A percentile compares a stretch with the other conserved stretches of the same genome.
These are phyloP conservation scores for Oriolus oriolus DNA, from an alignment of 2,113 vertebrate genomes.

Conservation along the genomic window DNA sequence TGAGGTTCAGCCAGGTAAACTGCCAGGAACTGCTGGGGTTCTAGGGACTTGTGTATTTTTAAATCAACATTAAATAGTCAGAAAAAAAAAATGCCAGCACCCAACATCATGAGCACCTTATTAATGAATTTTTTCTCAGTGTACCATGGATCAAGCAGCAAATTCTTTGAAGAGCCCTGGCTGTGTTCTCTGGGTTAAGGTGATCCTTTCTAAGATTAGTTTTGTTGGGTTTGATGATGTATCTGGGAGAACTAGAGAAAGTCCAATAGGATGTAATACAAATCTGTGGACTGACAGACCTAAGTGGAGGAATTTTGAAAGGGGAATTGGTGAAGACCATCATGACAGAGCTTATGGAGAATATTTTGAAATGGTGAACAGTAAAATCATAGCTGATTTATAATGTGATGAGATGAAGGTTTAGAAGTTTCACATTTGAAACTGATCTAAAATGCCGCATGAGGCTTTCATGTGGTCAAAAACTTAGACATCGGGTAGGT, in stretches of 20 bases:
- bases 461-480: background rate
- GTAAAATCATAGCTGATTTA: background rate
- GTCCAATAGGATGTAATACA: background rate
- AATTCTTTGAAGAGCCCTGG: background rate
- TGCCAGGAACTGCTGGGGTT: background rate
- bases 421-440: background rate
- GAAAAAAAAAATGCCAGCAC: background rate
- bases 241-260: background rate
- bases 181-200: background rate
- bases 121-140: background rate
- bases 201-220: background rate
- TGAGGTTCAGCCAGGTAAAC: background rate
- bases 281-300: background rate
- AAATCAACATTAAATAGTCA: background rate
- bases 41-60: background rate
- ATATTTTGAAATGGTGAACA: background rate
- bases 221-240: background rate
- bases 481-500: background rate
- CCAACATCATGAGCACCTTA: background rate
- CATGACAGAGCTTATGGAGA: background rate
- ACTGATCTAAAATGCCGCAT: background rate
- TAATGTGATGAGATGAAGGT: background rate
- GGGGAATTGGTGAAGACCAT: background rate
- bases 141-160: background rate
- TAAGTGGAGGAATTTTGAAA: background rate